Conservation (phyloP, 2,888 invertebrate genomes). For the Lepetodrilus schrolli region DNA sequence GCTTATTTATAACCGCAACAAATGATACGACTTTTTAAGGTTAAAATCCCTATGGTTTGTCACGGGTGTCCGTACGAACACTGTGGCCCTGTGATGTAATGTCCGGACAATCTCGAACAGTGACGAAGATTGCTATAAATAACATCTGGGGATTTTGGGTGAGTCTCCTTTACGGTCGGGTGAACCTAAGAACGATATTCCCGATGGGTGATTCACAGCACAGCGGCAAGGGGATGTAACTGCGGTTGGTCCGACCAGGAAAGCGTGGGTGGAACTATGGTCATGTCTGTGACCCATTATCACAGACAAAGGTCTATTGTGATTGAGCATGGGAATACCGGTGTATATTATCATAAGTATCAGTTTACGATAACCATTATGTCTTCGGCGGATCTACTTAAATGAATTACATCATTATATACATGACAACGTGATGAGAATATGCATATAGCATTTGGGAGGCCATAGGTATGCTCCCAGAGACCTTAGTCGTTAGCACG, state of each 20-base stretch:
- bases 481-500: too few species aligned
- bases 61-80: too few species aligned
- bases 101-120: background rate
- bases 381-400: too few species aligned
- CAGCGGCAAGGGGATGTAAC: background rate
- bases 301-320: slow-evolving; percentile 1
- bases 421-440: too few species aligned
- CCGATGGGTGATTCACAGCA: background rate
- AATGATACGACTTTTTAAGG: background rate
- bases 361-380: too few species aligned
- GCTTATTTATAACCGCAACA: background rate
- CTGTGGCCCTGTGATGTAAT: too few species aligned
- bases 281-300: background rate
- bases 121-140: background rate
- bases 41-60: too few species aligned
- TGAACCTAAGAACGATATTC: too few species aligned
- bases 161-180: background rate
- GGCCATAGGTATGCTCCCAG: too few species aligned
- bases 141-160: background rate
- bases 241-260: background rate
- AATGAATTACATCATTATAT: too few species aligned
- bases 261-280: background rate
- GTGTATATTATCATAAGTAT: too few species aligned
- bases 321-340: background rate
- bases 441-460: too few species aligned